Conservation (phyloP, 2,888 invertebrate species). For the Meta bourneti region DNA sequence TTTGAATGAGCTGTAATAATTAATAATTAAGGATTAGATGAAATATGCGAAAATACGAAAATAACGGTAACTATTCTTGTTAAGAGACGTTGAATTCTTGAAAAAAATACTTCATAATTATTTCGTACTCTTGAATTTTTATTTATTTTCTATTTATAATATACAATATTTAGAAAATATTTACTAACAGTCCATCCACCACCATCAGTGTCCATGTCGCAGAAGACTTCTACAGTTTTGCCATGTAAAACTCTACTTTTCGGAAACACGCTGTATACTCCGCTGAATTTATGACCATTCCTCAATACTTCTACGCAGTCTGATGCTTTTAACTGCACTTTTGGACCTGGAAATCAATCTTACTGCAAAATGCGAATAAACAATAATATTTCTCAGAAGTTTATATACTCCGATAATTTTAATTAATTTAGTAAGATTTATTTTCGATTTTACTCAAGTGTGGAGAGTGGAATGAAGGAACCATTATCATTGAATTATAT, state of each 20-base stretch:
- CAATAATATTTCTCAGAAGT: no score
- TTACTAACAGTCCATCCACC: conserved; percentile 80
- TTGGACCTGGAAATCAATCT: conserved; percentile 8
- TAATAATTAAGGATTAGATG: neutral
- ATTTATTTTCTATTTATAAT: no score
- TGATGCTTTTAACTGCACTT: neutral
- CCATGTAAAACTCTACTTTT: conserved; percentile 52
- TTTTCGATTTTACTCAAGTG: no score
- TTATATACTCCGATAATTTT: no score
- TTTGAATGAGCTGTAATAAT: conserved; percentile 84
- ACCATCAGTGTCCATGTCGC: conserved; percentile 80
- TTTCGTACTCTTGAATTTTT: neutral
- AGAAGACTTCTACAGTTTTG: conserved; percentile 84
- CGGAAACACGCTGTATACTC: conserved; percentile 55
- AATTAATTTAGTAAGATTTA: no score
- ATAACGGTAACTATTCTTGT: neutral
- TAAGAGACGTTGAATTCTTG: neutral
- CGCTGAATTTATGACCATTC: conserved; percentile 30
- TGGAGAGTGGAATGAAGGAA: no score
- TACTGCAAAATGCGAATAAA: no score
- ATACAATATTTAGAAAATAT: neutral
- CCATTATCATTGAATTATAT: no score
- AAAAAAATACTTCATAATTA: neutral
- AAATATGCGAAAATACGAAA: neutral
- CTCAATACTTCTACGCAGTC: conserved; percentile 53